These are phyloP conservation scores for Gnathonemus echidnorhynchus DNA, from an alignment of 2,113 vertebrate genomes.

Conservation along the genomic window DNA sequence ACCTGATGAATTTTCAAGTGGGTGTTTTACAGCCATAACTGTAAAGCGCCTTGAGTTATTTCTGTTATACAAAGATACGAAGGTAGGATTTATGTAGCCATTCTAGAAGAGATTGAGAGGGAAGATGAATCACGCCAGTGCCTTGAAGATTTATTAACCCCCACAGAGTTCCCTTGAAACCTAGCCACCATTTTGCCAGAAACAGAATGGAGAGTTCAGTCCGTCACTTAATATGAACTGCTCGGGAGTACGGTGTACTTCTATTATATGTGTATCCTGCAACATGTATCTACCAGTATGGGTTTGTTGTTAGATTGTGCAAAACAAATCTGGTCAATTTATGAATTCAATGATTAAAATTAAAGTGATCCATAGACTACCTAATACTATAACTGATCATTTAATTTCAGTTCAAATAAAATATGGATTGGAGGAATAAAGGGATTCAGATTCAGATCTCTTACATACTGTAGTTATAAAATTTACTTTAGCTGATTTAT, in stretches of 20 bases:
- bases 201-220: conserved; percentile 24
- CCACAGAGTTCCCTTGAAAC: neutral
- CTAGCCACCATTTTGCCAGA: neutral
- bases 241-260: neutral
- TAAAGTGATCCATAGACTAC: neutral
- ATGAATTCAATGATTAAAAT: neutral
- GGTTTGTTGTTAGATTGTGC: neutral
- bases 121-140: conserved; percentile 28
- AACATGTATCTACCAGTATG: neutral
- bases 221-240: conserved; percentile 4
- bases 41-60: conserved; percentile 30
- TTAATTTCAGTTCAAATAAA: neutral
- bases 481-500: neutral
- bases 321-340: neutral
- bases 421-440: neutral
- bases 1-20: conserved; percentile 39
- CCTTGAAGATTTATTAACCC: conserved; percentile 23
- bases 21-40: conserved; percentile 41
- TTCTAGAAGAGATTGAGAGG: conserved; percentile 27
- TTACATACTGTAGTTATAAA: neutral
- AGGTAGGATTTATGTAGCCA: conserved; percentile 21
- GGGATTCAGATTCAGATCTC: neutral
- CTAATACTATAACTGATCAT: neutral
- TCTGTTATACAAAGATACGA: conserved; percentile 27
- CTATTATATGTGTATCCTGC: neutral